Percentiles rank a stretch among this genome's conserved stretches.
Evolutionary conservation across 2,113 vertebrate genomes (phyloP).

Genomic region (Poeciliopsis occidentalis): DNA sequence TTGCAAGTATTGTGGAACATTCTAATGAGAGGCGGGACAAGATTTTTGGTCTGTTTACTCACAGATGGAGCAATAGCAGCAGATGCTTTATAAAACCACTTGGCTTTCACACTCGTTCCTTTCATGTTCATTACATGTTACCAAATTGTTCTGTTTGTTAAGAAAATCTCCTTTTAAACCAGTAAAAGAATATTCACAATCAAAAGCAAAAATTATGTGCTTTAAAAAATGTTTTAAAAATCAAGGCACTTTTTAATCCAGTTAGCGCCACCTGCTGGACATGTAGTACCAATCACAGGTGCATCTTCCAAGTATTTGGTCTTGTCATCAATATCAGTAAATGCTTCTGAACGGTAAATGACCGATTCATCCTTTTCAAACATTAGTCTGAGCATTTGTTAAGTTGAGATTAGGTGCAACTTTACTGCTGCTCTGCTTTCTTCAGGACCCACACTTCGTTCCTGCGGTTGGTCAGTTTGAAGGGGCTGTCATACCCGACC

Average conservation of each 20-base stretch:
- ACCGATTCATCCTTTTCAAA: slow-evolving; percentile 4
- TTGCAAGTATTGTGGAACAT: not conserved
- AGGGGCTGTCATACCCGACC: slow-evolving; percentile 82
- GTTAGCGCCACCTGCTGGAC: slow-evolving; percentile 46
- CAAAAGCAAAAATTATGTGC: not conserved
- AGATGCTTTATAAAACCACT: not conserved
- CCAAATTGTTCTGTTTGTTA: too few relatives aligned
- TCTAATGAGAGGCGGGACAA: not conserved
- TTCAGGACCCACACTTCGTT: slow-evolving; percentile 84
- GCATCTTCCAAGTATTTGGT: slow-evolving; percentile 1
- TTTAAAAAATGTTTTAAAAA: not conserved
- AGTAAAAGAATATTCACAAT: not conserved
- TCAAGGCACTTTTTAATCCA: slow-evolving; percentile 26
- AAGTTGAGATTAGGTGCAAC: not conserved
- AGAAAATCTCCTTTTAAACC: not conserved
- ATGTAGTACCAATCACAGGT: not conserved
- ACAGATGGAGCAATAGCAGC: not conserved
- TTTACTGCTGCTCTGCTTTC: slow-evolving; percentile 49
- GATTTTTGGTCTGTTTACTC: not conserved
- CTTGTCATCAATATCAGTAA: not conserved
- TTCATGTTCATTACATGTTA: not conserved
- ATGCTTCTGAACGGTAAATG: not conserved
- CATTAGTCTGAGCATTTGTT: not conserved
- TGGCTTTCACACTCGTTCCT: not conserved
- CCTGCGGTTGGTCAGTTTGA: slow-evolving; percentile 81